Evolutionary conservation across 2,113 vertebrate species (phyloP).

Genomic region (Pedionomus torquatus): DNA sequence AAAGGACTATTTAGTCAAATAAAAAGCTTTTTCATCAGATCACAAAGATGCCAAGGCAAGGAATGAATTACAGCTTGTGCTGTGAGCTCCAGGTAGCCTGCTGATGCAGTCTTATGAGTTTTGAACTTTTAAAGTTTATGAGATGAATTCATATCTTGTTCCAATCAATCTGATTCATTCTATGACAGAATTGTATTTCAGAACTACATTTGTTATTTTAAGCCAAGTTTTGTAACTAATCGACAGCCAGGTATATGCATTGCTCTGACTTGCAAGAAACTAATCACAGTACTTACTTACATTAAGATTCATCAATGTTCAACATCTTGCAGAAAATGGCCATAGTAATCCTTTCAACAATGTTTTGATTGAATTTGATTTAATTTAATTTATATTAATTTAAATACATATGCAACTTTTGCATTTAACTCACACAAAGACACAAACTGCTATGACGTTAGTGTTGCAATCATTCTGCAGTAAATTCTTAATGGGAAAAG

Average conservation of each 20-base stretch:
- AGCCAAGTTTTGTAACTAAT: conserved; percentile 1
- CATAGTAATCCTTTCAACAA: background rate
- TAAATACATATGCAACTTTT: background rate
- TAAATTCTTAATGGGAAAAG: background rate
- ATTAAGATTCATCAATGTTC: background rate
- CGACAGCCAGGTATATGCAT: background rate
- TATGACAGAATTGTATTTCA: background rate
- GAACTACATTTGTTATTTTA: background rate
- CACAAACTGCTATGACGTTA: background rate
- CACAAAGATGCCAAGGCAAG: background rate
- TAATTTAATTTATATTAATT: background rate
- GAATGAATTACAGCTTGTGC: background rate
- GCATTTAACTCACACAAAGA: background rate
- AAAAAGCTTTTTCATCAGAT: background rate
- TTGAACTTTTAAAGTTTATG: background rate
- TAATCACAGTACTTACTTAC: background rate
- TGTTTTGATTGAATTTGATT: background rate
- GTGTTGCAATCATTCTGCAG: background rate
- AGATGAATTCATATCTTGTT: background rate
- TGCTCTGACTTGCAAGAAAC: background rate
- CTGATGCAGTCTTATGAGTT: background rate
- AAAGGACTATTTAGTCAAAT: conserved; percentile 30
- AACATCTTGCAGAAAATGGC: background rate
- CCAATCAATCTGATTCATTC: background rate
- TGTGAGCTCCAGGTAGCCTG: background rate